These are phyloP conservation scores for Ephydatia muelleri DNA, from an alignment of 37 sponge, comb jelly and placozoan species.

Conservation along the genomic window DNA sequence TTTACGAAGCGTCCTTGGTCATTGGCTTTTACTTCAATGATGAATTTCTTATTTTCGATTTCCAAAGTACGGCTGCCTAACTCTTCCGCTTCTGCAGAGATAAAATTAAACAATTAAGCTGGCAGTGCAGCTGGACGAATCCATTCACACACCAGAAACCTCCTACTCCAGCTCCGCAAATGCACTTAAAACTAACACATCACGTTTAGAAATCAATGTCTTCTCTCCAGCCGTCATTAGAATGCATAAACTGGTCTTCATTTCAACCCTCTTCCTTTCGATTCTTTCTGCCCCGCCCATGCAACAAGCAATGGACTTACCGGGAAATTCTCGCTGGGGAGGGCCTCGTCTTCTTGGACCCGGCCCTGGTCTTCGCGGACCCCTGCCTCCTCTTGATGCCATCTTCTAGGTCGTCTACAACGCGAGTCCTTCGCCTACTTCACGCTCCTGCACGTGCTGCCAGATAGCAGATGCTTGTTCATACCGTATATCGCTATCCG, in stretches of 20 bases:
- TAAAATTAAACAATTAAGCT: neutral
- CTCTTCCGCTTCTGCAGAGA: slow-evolving; percentile 55
- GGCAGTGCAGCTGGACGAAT: neutral
- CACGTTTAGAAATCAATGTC: neutral
- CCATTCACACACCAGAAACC: neutral
- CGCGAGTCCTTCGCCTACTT: neutral
- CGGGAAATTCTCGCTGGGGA: neutral
- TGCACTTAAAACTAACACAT: neutral
- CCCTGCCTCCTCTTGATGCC: neutral
- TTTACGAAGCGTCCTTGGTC: slow-evolving; percentile 80
- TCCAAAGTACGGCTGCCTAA: slow-evolving; percentile 63
- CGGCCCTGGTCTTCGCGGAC: neutral
- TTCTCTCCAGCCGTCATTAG: neutral
- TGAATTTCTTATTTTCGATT: slow-evolving; percentile 63
- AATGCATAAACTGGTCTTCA: neutral
- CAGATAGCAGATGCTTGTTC: neutral
- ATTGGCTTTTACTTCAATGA: slow-evolving; percentile 77
- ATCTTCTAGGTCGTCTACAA: neutral
- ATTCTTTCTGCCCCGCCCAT: neutral
- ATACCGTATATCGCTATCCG: neutral
- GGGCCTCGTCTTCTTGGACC: neutral
- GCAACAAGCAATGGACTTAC: neutral
- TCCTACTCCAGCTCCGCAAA: neutral
- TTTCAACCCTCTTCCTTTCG: neutral
- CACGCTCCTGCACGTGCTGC: neutral